phyloP scores from a whole-genome alignment of 2,888 invertebrate species.

The Myopa tessellatipennis region DNA sequence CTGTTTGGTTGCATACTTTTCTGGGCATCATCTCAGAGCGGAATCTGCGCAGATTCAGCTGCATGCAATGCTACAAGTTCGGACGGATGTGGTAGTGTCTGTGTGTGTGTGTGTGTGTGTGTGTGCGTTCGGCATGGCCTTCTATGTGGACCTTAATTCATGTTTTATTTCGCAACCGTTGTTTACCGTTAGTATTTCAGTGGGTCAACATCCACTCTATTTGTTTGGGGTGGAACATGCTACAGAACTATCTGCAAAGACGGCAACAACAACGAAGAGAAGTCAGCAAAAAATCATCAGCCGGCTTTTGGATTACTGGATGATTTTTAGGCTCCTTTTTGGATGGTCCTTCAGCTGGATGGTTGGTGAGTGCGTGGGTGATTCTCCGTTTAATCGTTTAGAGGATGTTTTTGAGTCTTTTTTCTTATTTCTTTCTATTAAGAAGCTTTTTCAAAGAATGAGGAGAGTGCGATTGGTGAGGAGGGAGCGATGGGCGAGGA shows the following conservation, averaged over 20 bases:
- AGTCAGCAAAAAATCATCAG: not conserved
- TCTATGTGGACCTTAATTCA: slow-evolving; percentile 34
- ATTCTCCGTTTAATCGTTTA: slow-evolving; percentile 13
- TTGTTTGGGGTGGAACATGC: slow-evolving; percentile 41
- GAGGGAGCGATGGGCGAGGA: not conserved
- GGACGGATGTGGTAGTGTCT: not conserved
- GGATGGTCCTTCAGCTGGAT: not conserved
- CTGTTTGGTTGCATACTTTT: slow-evolving; percentile 23
- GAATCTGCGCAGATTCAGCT: slow-evolving; percentile 28
- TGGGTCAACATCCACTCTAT: slow-evolving; percentile 59
- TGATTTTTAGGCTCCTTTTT: not conserved
- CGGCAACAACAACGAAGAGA: not conserved
- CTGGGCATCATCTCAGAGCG: slow-evolving; percentile 26
- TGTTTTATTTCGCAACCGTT: slow-evolving; percentile 22
- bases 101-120: not conserved
- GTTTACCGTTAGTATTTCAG: slow-evolving; percentile 56
- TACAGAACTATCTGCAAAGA: no score
- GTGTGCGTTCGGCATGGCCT: not conserved
- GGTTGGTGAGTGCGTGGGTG: not conserved
- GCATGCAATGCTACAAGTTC: slow-evolving; percentile 32
- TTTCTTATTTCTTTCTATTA: not conserved
- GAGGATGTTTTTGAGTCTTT: not conserved
- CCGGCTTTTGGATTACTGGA: slow-evolving; percentile 24
- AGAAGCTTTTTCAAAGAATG: not conserved
- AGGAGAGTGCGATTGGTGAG: not conserved